Evolutionary conservation across 2,797 vertebrate genomes (phyloP).

Genomic region (Melanotaenia trifasciata): DNA sequence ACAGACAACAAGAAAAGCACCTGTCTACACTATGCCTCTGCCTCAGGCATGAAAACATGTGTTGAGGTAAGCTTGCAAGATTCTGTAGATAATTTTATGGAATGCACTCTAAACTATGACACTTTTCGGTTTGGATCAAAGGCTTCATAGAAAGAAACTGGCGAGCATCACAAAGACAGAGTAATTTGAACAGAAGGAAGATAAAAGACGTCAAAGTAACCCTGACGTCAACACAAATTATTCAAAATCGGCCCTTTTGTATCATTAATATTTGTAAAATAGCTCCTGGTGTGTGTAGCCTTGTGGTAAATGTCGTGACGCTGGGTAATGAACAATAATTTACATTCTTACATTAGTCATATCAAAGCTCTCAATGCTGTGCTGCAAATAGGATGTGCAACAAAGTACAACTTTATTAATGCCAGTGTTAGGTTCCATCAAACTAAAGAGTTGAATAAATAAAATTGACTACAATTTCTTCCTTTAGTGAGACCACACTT

Average conservation of each 20-base stretch:
- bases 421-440: neutral
- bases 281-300: constrained; percentile 14
- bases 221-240: constrained; percentile 16
- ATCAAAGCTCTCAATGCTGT: constrained; percentile 10
- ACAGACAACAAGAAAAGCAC: constrained; percentile 97
- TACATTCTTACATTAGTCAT: constrained; percentile 7
- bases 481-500: constrained; percentile 6
- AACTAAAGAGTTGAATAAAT: constrained; percentile 10
- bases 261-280: constrained; percentile 18
- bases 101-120: constrained; percentile 18
- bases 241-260: constrained; percentile 24
- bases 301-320: neutral
- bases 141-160: constrained; percentile 13
- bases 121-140: constrained; percentile 28
- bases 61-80: constrained; percentile 88
- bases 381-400: constrained; percentile 8
- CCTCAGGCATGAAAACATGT: constrained; percentile 97
- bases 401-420: constrained; percentile 12
- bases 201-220: constrained; percentile 25
- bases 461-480: neutral
- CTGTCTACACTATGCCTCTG: constrained; percentile 95
- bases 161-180: neutral
- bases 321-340: constrained; percentile 22
- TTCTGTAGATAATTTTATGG: constrained; percentile 7
- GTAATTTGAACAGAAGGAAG: constrained; percentile 23